phyloP scores from a whole-genome alignment of 2,797 vertebrate genomes.

The Tadarida brasiliensis region DNA sequence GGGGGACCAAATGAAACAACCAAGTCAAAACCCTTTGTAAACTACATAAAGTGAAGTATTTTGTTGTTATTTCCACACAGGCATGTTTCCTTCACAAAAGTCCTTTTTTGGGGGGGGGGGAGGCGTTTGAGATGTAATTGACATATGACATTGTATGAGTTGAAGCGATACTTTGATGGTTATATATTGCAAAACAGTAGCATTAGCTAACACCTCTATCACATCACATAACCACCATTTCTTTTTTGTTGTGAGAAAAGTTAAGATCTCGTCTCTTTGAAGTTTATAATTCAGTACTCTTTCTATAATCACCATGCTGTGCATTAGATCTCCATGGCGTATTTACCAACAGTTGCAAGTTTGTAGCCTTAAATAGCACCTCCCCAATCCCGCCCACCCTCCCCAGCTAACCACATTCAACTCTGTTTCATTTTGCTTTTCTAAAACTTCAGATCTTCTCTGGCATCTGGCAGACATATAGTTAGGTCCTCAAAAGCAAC shows the following conservation, averaged over 20 bases:
- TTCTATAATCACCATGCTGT: background rate
- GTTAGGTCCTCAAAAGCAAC: background rate
- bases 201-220: background rate
- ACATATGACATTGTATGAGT: background rate
- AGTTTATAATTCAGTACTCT: background rate
- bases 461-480: background rate
- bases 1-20: background rate
- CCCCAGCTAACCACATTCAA: background rate
- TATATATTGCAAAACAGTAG: background rate
- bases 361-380: background rate
- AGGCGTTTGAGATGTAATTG: background rate
- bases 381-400: background rate
- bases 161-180: background rate
- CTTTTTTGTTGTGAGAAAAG: background rate
- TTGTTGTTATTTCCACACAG: background rate
- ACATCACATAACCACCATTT: background rate
- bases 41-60: background rate
- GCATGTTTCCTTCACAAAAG: background rate
- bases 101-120: background rate
- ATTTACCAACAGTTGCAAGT: background rate
- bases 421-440: background rate
- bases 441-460: background rate
- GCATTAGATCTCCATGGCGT: background rate
- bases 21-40: background rate
- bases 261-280: background rate